These are phyloP conservation scores for Typhlomys cinereus DNA, from an alignment of 2,113 vertebrate species.

Conservation along the genomic window DNA sequence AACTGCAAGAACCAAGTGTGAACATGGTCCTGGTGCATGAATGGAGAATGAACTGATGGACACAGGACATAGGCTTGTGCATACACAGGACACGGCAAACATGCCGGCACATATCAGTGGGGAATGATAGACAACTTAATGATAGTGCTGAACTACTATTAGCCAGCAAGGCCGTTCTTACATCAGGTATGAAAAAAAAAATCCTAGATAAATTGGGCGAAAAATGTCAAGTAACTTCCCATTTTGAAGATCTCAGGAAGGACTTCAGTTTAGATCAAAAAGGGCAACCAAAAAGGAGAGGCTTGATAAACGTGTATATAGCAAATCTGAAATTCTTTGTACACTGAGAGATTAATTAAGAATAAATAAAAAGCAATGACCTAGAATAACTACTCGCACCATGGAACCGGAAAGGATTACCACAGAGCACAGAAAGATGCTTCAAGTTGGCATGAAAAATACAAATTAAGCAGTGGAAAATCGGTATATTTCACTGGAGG, in stretches of 20 bases:
- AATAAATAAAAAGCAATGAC: neutral
- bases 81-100: neutral
- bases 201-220: neutral
- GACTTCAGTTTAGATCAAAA: neutral
- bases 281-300: neutral
- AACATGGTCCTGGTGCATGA: neutral
- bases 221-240: neutral
- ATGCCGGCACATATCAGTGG: too few relatives aligned
- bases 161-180: neutral
- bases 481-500: neutral
- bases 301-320: neutral
- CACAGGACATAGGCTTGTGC: neutral
- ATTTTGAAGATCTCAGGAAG: neutral
- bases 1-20: neutral
- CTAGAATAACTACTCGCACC: neutral
- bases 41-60: neutral
- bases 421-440: neutral
- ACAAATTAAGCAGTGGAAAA: neutral
- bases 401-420: neutral
- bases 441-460: neutral
- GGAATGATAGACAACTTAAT: neutral
- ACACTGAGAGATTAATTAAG: neutral
- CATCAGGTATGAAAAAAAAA: neutral
- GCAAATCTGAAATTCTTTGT: neutral
- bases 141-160: neutral